These are phyloP conservation scores for Philopotamus ludificatus DNA, from an alignment of 1,140 invertebrate genomes.

Conservation along the genomic window DNA sequence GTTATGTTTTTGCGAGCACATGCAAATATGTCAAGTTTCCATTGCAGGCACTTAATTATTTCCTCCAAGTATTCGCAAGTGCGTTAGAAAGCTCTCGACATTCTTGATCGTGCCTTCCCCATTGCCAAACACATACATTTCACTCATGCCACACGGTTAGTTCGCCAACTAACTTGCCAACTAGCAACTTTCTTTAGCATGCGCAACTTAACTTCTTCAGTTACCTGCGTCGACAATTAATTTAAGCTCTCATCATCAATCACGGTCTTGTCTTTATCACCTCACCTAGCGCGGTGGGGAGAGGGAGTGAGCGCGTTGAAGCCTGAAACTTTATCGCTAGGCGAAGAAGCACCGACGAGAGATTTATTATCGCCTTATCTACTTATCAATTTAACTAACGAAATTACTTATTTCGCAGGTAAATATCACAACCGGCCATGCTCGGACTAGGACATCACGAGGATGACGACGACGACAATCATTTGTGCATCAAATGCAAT, in stretches of 20 bases:
- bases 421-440: conserved; percentile 33
- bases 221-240: conserved; percentile 42
- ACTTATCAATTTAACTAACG: conserved; percentile 37
- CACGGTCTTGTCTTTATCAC: conserved; percentile 40
- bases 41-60: conserved; percentile 30
- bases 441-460: conserved; percentile 40
- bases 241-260: conserved; percentile 43
- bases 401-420: conserved; percentile 18
- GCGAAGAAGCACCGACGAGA: conserved; percentile 31
- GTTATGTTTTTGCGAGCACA: background rate
- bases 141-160: conserved; percentile 3
- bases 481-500: conserved; percentile 84
- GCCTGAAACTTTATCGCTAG: conserved; percentile 38
- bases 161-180: conserved; percentile 25
- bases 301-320: conserved; percentile 33
- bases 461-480: conserved; percentile 73
- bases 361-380: conserved; percentile 43
- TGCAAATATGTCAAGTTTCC: background rate
- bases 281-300: conserved; percentile 34
- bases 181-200: conserved; percentile 35
- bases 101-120: background rate
- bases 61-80: conserved; percentile 33
- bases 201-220: conserved; percentile 26
- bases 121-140: conserved; percentile 8
- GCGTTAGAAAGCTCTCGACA: conserved; percentile 9